Evolutionary conservation across 2,797 vertebrate species (phyloP).

Genomic region (Pseudocheirus occidentalis): DNA sequence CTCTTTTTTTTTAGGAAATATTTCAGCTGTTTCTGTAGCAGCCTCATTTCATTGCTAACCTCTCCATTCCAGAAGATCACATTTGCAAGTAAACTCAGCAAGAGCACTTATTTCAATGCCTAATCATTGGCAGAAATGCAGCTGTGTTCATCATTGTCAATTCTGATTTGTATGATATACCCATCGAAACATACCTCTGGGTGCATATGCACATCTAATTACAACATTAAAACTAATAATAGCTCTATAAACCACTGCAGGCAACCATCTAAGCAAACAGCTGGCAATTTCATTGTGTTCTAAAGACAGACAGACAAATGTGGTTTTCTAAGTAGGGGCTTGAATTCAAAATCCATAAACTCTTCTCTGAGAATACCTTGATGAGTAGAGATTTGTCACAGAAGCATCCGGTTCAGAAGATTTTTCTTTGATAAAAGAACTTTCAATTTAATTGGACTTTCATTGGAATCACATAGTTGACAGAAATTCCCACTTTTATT

Average conservation of each 20-base stretch:
- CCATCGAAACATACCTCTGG: slow-evolving; percentile 77
- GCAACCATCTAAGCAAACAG: slow-evolving; percentile 78
- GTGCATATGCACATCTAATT: slow-evolving; percentile 81
- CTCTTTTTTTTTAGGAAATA: slow-evolving; percentile 25
- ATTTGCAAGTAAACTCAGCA: slow-evolving; percentile 56
- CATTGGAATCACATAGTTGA: neutral
- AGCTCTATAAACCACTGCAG: slow-evolving; percentile 73
- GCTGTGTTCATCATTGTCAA: slow-evolving; percentile 77
- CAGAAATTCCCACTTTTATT: slow-evolving; percentile 35
- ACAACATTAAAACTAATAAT: slow-evolving; percentile 80
- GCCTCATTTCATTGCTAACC: slow-evolving; percentile 45
- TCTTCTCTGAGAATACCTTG: neutral
- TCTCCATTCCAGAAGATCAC: slow-evolving; percentile 56
- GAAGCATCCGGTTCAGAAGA: slow-evolving; percentile 55
- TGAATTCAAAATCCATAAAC: slow-evolving; percentile 66
- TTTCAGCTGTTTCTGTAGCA: slow-evolving; percentile 46
- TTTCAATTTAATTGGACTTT: neutral
- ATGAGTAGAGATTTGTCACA: slow-evolving; percentile 25
- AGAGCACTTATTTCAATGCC: slow-evolving; percentile 66
- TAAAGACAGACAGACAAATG: slow-evolving; percentile 71
- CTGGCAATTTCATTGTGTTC: slow-evolving; percentile 78
- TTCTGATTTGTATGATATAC: slow-evolving; percentile 77
- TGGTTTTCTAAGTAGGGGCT: slow-evolving; percentile 65
- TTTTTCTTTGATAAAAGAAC: slow-evolving; percentile 47
- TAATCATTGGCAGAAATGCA: slow-evolving; percentile 72